Evolutionary conservation across 2,113 vertebrate genomes (phyloP), one percentile per base, ranked within the genome.

Genomic region (Chinchilla lanigera): DNA sequence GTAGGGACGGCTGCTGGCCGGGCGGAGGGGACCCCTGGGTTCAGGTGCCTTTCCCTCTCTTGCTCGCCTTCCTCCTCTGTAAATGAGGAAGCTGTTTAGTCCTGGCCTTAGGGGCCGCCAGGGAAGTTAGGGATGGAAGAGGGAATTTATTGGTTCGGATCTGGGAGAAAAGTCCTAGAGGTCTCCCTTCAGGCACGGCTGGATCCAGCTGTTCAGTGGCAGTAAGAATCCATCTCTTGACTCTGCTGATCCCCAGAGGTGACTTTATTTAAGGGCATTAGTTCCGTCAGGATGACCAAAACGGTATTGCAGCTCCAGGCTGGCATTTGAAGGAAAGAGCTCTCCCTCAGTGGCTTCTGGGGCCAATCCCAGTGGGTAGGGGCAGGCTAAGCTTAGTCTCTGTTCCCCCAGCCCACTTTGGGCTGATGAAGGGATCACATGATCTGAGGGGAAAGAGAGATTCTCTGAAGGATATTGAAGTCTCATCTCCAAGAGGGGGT

Each of bases 1-100:
- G 99, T 99, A 54, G 58, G 11, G 41, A 44, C 0, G 33, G n/a
- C 33, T 1, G 14, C 6, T 9, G 12, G 69, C 28, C 9, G 5
- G 24, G 7, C 0, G 1, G 3, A 20, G 80, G 54, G 0, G 0
- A 58, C 87, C 2, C 3, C 86, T 17, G 44, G 0, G 3, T 22
- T 26, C 13, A 24, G 47, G 4, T 3, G n/a, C 22, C 60, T 38
- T 63, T 50, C 24, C 13, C 20, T 13, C 12, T 4, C 52, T 1
- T 17, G 56, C 67, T 80, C 50, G 1, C 41, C 58, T 44, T 93
- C 73, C 33, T 60, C 50, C 38, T 2, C 13, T 24, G 2, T 50
- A 60, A 81, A 65, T 8, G 26, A 38, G 56, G 50, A 47, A 63
- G 20, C 38, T 12, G 3, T 30, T 47, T 11, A 80, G 54, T 52